Percentiles rank a stretch among this genome's conserved stretches.
phyloP scores from a whole-genome alignment of 2,888 invertebrate genomes.

The Gisinianus flammeolus region DNA sequence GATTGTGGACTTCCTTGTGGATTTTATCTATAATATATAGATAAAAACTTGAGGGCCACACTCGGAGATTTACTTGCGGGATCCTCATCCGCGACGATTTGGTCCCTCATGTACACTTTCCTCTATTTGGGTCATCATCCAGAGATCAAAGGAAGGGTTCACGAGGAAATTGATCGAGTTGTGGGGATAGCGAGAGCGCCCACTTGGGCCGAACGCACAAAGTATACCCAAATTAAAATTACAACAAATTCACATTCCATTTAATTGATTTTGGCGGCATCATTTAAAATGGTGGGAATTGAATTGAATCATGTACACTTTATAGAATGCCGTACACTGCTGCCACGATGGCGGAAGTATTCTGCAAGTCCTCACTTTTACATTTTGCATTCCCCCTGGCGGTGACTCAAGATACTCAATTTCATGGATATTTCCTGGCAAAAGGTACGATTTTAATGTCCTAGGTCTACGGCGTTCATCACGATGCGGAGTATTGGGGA shows the following conservation, averaged over 20 bases:
- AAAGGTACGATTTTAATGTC: background rate
- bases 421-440: background rate
- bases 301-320: background rate
- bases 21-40: background rate
- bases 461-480: background rate
- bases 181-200: background rate
- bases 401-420: background rate
- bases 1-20: background rate
- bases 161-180: background rate
- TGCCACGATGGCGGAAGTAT: background rate
- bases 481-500: background rate
- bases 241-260: background rate
- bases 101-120: background rate
- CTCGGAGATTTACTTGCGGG: background rate
- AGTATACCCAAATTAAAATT: background rate
- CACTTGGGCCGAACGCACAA: background rate
- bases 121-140: background rate
- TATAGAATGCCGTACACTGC: constrained; percentile 9
- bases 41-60: background rate
- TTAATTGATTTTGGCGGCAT: no score
- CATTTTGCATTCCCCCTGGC: background rate
- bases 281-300: no score
- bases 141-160: background rate
- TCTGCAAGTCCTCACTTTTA: background rate
- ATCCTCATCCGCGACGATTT: background rate